These are phyloP conservation scores for Caenorhabditis sulstoni DNA, from an alignment of 2,888 invertebrate species.

Conservation along the genomic window DNA sequence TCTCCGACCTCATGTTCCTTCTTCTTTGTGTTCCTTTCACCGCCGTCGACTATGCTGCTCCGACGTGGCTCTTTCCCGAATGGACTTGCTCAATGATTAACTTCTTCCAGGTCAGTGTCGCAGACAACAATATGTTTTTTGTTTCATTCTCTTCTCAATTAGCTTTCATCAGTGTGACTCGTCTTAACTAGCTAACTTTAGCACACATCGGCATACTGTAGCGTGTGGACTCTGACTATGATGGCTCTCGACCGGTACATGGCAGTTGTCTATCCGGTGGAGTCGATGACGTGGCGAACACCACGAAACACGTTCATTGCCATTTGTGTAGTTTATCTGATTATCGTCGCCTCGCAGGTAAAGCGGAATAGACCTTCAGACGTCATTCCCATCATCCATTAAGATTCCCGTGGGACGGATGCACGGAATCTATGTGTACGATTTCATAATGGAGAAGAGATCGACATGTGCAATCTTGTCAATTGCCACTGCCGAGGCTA, in stretches of 20 bases:
- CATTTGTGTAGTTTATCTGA: constrained; percentile 68
- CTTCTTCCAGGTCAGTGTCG: constrained; percentile 84
- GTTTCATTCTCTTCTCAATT: constrained; percentile 9
- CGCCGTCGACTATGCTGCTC: constrained; percentile 90
- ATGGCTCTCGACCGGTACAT: constrained; percentile 93
- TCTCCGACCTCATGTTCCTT: constrained; percentile 90
- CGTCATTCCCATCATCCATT: not conserved
- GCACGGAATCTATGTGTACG: constrained; percentile 73
- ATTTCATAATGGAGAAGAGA: constrained; percentile 75
- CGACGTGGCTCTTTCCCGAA: constrained; percentile 92
- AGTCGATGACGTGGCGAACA: constrained; percentile 74
- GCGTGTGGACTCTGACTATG: constrained; percentile 92
- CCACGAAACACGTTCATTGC: constrained; percentile 74
- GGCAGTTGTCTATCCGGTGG: constrained; percentile 93
- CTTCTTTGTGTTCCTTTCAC: constrained; percentile 95
- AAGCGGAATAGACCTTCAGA: not conserved
- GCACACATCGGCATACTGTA: constrained; percentile 93
- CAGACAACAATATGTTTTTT: not conserved
- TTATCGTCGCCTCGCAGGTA: constrained; percentile 76
- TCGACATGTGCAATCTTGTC: constrained; percentile 76
- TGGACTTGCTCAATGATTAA: constrained; percentile 93
- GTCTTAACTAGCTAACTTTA: constrained; percentile 55
- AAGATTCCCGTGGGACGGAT: constrained; percentile 70
- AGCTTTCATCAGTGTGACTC: constrained; percentile 10
- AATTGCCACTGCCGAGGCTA: constrained; percentile 73